Conservation (phyloP, 2,797 vertebrate genomes). For the Mormyrops boulengeri region DNA sequence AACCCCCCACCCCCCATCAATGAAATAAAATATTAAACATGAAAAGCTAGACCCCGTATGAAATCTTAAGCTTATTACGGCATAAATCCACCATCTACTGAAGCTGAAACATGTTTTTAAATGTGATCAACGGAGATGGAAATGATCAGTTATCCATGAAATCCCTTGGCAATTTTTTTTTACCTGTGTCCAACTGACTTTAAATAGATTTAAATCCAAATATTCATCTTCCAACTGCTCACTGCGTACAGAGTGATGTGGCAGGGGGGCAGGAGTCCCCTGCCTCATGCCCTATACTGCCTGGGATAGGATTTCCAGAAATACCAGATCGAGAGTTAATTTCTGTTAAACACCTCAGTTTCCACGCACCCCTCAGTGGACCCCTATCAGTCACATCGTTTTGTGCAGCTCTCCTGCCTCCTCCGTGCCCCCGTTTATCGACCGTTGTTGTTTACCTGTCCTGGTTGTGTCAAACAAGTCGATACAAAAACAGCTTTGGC, state of each 20-base stretch:
- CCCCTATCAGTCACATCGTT: neutral
- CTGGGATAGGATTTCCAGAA: neutral
- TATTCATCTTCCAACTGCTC: neutral
- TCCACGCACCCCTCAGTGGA: neutral
- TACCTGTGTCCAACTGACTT: neutral
- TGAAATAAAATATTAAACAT: neutral
- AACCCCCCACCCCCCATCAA: neutral
- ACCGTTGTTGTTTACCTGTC: neutral
- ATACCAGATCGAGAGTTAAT: neutral
- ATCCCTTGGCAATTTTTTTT: neutral
- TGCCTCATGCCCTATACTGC: neutral
- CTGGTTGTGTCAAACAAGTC: conserved; percentile 26
- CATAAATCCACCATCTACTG: neutral
- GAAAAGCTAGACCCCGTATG: neutral
- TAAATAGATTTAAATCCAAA: neutral
- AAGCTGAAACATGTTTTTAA: neutral
- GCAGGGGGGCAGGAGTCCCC: neutral
- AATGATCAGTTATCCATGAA: neutral
- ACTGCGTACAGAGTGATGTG: neutral
- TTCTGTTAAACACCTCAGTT: neutral
- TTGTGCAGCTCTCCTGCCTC: neutral
- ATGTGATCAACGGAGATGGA: neutral
- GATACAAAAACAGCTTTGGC: conserved; percentile 34
- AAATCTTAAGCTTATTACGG: neutral
- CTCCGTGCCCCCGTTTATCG: neutral